Conservation (phyloP, 2,888 invertebrate genomes). For the Idaea aversata region DNA sequence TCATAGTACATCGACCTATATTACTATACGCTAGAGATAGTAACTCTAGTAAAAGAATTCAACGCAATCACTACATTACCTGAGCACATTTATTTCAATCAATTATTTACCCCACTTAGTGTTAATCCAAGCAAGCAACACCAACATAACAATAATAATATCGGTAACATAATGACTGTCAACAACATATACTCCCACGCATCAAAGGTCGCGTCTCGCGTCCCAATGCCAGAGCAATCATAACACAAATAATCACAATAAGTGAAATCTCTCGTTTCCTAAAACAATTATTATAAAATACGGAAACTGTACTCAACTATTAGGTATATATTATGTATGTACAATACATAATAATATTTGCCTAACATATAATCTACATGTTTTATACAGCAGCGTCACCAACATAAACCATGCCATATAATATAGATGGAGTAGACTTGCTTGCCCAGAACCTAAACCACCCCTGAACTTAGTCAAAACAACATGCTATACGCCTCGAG, state of each 20-base stretch:
- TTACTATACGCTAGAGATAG: not conserved
- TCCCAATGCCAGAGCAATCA: slow-evolving; percentile 37
- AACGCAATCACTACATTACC: not conserved
- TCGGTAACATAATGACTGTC: not conserved
- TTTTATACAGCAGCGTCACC: no score
- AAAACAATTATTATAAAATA: slow-evolving; percentile 14
- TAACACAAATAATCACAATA: slow-evolving; percentile 33
- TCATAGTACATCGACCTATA: no score
- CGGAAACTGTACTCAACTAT: slow-evolving; percentile 1
- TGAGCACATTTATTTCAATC: not conserved
- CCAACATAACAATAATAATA: no score
- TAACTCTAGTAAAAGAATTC: not conserved
- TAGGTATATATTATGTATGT: not conserved
- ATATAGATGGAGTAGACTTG: no score
- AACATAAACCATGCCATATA: no score
- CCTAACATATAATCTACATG: not conserved
- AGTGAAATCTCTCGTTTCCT: slow-evolving; percentile 25
- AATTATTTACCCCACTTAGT: no score
- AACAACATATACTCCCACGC: slow-evolving; percentile 34
- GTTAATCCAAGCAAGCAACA: no score
- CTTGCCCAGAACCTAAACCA: no score
- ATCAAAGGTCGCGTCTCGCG: slow-evolving; percentile 26
- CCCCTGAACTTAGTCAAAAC: no score
- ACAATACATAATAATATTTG: not conserved
- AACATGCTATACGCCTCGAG: no score